These are phyloP conservation scores for Hoplostethus atlanticus DNA, from an alignment of 2,797 vertebrate species.

Conservation along the genomic window DNA sequence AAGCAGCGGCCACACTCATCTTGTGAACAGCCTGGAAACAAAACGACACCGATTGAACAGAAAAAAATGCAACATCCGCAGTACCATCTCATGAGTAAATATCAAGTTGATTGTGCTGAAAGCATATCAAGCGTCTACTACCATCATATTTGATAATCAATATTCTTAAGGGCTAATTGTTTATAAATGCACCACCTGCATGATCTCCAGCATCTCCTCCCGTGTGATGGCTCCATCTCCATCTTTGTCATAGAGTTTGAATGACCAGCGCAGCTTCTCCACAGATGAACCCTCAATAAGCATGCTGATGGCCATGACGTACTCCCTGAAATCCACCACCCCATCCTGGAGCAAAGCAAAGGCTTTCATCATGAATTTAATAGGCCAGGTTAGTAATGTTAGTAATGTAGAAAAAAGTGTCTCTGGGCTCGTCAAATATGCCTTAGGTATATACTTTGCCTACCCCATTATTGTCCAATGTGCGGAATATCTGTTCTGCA, in stretches of 20 bases:
- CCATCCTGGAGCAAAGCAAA: constrained; percentile 65
- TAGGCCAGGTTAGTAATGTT: no score
- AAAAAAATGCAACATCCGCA: background rate
- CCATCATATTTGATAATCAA: no score
- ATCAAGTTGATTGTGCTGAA: no score
- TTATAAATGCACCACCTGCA: constrained; percentile 69
- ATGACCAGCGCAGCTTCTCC: constrained; percentile 84
- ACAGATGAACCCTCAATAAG: constrained; percentile 73
- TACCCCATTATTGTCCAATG: constrained; percentile 78
- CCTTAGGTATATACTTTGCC: constrained; percentile 4
- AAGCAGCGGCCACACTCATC: constrained; percentile 78
- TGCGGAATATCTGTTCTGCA: constrained; percentile 80
- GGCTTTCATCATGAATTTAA: no score
- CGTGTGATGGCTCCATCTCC: constrained; percentile 71
- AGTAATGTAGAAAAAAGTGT: background rate
- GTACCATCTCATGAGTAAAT: background rate
- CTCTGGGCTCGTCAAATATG: background rate
- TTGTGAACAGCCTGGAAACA: constrained; percentile 79
- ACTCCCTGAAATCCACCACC: constrained; percentile 82
- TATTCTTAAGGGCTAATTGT: no score
- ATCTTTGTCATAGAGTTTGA: constrained; percentile 84
- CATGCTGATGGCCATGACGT: constrained; percentile 82
- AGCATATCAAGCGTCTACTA: no score
- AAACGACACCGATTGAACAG: background rate
- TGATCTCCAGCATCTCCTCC: constrained; percentile 83